A percentile compares a stretch with the other conserved stretches of the same genome.
Conservation (phyloP, 2,113 vertebrate species). For the Dipodomys ordii region DNA sequence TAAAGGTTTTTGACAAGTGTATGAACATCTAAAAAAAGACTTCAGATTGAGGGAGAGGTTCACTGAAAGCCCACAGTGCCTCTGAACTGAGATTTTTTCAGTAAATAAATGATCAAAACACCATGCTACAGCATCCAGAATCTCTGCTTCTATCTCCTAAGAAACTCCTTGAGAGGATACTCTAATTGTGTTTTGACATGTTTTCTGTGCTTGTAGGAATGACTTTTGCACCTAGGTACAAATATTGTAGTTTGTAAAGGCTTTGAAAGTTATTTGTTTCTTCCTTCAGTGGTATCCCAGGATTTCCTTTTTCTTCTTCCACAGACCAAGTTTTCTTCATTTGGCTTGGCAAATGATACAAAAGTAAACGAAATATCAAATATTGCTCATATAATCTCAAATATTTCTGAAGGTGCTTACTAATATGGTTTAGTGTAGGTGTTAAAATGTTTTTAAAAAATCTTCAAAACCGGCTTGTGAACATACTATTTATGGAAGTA, state of each 20-base stretch:
- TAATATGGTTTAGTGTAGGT: neutral
- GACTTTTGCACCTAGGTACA: constrained; percentile 41
- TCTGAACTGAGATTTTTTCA: neutral
- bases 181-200: constrained; percentile 26
- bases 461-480: constrained; percentile 14
- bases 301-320: neutral
- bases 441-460: neutral
- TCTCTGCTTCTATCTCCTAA: neutral
- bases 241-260: constrained; percentile 42
- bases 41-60: constrained; percentile 29
- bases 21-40: constrained; percentile 50
- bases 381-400: neutral
- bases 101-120: constrained; percentile 70
- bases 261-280: constrained; percentile 48
- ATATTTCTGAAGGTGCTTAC: constrained; percentile 26
- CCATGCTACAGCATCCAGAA: constrained; percentile 3
- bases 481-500: neutral
- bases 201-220: neutral
- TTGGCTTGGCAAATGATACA: constrained; percentile 19
- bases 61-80: neutral
- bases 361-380: constrained; percentile 54
- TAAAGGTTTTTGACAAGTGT: constrained; percentile 22
- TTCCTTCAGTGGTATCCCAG: neutral
- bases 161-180: constrained; percentile 28
- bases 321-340: constrained; percentile 23